A percentile compares a stretch with the other conserved stretches of the same genome.
These are phyloP conservation scores for Eretmochelys imbricata DNA, from an alignment of 2,113 vertebrate species.

Conservation along the genomic window DNA sequence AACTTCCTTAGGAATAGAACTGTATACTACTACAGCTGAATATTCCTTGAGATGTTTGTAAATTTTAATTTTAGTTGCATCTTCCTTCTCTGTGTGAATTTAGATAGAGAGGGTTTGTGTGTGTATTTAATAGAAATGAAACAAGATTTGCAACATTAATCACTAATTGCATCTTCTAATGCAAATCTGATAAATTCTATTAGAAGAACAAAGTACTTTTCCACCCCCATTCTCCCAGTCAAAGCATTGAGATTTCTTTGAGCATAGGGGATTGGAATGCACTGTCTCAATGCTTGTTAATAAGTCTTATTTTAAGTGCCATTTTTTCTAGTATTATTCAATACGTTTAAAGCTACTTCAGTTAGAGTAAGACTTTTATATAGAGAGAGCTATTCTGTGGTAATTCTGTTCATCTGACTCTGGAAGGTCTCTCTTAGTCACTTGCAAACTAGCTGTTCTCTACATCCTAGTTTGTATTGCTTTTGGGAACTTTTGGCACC, in stretches of 20 bases:
- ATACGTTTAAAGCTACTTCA: background rate
- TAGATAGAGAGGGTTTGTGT: background rate
- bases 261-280: background rate
- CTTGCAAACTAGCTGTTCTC: background rate
- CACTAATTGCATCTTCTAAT: background rate
- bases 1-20: background rate
- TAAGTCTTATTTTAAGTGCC: background rate
- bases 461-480: background rate
- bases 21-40: background rate
- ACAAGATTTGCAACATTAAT: background rate
- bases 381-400: background rate
- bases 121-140: background rate
- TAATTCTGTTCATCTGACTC: background rate
- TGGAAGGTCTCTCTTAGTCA: fast-evolving
- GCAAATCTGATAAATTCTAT: background rate
- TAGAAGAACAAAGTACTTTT: background rate
- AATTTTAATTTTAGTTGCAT: background rate
- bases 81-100: background rate
- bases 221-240: background rate
- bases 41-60: background rate
- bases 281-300: background rate
- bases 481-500: fast-evolving
- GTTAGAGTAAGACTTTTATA: background rate
- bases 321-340: background rate
- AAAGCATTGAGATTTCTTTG: background rate